These are phyloP conservation scores for Cataglyphis livida DNA, from an alignment of 2,888 invertebrate genomes.

Conservation along the genomic window DNA sequence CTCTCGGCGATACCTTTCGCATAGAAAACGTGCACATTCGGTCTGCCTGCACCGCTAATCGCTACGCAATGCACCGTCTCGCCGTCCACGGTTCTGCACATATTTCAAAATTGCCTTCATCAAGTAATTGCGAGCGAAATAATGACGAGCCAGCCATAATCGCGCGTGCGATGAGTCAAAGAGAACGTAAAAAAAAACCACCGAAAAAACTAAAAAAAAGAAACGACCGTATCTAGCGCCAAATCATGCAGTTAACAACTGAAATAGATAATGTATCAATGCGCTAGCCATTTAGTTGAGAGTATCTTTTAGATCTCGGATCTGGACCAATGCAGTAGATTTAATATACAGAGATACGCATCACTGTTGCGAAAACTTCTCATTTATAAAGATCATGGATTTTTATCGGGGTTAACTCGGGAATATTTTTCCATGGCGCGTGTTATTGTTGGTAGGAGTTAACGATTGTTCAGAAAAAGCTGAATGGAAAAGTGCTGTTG, in stretches of 20 bases:
- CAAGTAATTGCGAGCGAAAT: constrained; percentile 22
- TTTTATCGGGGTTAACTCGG: neutral
- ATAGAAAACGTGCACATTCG: constrained; percentile 79
- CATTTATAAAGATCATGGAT: neutral
- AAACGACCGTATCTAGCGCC: neutral
- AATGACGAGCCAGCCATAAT: neutral
- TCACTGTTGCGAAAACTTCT: neutral
- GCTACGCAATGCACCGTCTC: constrained; percentile 83
- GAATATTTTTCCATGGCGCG: neutral
- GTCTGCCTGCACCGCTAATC: constrained; percentile 78
- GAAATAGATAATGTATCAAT: neutral
- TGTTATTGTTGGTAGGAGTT: neutral
- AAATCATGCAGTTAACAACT: neutral
- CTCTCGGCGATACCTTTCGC: constrained; percentile 84
- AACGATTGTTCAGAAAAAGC: neutral
- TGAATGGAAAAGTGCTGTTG: neutral
- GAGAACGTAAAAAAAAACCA: constrained; percentile 14
- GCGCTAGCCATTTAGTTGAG: neutral
- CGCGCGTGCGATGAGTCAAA: constrained; percentile 26
- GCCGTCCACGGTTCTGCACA: constrained; percentile 77
- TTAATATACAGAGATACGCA: constrained; percentile 4
- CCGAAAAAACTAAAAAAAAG: constrained; percentile 11
- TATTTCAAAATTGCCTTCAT: constrained; percentile 53
- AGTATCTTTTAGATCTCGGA: neutral
- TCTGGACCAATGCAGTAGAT: neutral